Evolutionary conservation across 2,888 invertebrate genomes (phyloP).

Genomic region (Ephialtes manifestator): DNA sequence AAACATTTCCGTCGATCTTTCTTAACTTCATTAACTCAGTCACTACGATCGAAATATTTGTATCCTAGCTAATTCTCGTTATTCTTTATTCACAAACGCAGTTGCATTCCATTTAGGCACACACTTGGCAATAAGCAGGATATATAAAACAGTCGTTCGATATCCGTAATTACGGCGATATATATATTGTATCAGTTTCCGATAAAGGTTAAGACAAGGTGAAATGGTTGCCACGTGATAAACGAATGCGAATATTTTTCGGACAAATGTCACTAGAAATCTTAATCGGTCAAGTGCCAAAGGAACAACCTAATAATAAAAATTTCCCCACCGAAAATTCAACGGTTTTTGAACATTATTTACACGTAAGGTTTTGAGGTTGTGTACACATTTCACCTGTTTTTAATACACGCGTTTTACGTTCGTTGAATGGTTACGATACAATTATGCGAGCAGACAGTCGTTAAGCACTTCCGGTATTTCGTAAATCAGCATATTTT

Average conservation of each 20-base stretch:
- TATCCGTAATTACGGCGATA: neutral
- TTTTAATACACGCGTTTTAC: neutral
- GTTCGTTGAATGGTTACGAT: neutral
- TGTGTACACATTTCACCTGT: too few species aligned
- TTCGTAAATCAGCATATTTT: neutral
- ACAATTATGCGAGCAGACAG: neutral
- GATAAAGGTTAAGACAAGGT: neutral
- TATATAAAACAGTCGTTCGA: too few species aligned
- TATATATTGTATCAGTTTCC: neutral
- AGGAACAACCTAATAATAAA: too few species aligned
- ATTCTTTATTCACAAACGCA: neutral
- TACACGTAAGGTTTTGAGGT: too few species aligned
- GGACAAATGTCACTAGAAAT: neutral
- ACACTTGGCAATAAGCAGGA: neutral
- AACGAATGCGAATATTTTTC: neutral
- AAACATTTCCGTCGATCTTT: too few species aligned
- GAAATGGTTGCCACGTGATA: neutral
- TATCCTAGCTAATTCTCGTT: neutral
- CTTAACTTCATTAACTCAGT: too few species aligned
- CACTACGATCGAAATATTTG: too few species aligned
- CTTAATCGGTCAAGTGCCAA: neutral
- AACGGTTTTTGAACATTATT: neutral
- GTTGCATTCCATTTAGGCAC: neutral
- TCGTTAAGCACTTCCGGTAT: neutral
- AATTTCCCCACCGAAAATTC: too few species aligned